Evolutionary conservation across 2,113 vertebrate genomes (phyloP).

Genomic region (Daboia siamensis): DNA sequence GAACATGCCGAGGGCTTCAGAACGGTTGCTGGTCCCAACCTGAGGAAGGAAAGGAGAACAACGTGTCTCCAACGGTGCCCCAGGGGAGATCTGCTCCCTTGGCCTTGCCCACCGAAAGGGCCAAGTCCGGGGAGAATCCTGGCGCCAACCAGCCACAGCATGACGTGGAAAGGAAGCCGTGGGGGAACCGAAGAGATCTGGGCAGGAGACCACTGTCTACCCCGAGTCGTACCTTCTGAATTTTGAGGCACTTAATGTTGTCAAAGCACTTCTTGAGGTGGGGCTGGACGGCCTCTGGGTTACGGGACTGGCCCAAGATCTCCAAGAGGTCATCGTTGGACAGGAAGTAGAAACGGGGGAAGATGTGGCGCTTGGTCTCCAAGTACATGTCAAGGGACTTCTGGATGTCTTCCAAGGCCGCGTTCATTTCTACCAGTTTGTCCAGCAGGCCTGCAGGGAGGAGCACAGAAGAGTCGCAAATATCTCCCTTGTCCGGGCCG

Average conservation of each 20-base stretch:
- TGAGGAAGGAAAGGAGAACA: slow-evolving; percentile 10
- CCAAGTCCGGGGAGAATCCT: background rate
- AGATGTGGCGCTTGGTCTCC: slow-evolving; percentile 85
- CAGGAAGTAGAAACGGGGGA: slow-evolving; percentile 89
- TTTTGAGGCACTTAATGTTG: slow-evolving; percentile 80
- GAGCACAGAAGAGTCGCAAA: background rate
- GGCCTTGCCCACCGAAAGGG: too few species aligned
- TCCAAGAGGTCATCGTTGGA: slow-evolving; percentile 87
- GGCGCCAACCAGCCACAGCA: background rate
- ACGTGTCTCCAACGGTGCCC: rapidly evolving
- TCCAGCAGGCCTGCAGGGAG: slow-evolving; percentile 73
- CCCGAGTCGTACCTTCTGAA: slow-evolving; percentile 70
- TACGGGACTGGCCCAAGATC: slow-evolving; percentile 85
- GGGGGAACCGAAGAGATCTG: background rate
- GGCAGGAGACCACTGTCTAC: too few species aligned
- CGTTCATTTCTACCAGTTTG: slow-evolving; percentile 74
- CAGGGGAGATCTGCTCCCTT: background rate
- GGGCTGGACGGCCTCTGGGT: slow-evolving; percentile 82
- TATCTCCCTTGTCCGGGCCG: background rate
- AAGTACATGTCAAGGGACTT: slow-evolving; percentile 86
- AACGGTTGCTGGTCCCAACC: slow-evolving; percentile 58
- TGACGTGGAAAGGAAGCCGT: background rate
- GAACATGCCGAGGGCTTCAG: slow-evolving; percentile 75
- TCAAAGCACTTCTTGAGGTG: slow-evolving; percentile 90
- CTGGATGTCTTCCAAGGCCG: slow-evolving; percentile 81